phyloP scores from a whole-genome alignment of 2,888 invertebrate genomes.

The Machimus atricapillus region DNA sequence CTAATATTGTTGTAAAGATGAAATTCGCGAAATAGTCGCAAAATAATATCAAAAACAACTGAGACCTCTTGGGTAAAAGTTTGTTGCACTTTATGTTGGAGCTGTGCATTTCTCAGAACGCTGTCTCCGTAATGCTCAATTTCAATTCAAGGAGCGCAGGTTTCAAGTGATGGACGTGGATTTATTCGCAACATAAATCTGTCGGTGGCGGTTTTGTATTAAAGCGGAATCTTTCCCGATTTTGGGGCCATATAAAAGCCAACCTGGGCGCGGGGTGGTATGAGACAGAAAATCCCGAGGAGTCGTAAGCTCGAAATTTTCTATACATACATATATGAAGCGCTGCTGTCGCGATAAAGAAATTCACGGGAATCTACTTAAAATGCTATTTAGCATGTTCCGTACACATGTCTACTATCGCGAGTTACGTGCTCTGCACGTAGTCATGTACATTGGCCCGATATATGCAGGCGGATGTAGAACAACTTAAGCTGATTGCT shows the following conservation, averaged over 20 bases:
- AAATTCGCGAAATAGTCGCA: not conserved
- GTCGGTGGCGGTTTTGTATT: not conserved
- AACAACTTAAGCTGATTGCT: not conserved
- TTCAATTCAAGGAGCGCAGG: not conserved
- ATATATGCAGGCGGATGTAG: not conserved
- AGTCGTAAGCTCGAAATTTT: not conserved
- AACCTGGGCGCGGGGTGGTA: not conserved
- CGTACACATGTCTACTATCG: not conserved
- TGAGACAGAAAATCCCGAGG: not conserved
- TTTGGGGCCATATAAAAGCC: not conserved
- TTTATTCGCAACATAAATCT: not conserved
- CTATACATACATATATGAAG: not conserved
- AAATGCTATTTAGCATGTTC: not conserved
- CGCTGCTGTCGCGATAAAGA: not conserved
- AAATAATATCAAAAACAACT: not conserved
- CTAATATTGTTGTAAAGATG: conserved; percentile 19
- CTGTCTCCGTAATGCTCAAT: not conserved
- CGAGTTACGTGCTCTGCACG: not conserved
- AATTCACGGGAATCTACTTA: conserved; percentile 4
- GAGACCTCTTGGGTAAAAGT: not conserved
- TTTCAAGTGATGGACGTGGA: not conserved
- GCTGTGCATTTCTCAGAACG: not conserved
- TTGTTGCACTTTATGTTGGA: not conserved
- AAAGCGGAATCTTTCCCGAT: not conserved
- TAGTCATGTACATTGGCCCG: not conserved